Conservation (phyloP, 1,140 invertebrate species). For the Pygmarrhopalites habei region DNA sequence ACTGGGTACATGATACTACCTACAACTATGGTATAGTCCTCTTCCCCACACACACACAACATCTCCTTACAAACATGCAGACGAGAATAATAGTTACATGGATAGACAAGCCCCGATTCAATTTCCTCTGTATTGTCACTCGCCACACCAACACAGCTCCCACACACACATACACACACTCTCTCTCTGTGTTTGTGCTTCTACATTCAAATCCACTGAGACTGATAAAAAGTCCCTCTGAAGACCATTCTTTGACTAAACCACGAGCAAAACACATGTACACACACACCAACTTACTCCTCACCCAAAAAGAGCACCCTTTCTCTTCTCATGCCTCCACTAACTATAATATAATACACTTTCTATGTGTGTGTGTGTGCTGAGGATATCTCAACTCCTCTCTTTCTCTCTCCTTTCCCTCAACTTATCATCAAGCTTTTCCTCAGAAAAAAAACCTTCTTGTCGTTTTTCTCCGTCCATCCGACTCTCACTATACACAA, state of each 20-base stretch:
- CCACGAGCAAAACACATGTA: too few species aligned
- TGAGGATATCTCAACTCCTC: neutral
- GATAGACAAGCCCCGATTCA: conserved; percentile 36
- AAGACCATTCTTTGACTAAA: conserved; percentile 10
- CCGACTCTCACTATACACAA: neutral
- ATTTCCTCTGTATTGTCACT: conserved; percentile 34
- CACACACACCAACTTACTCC: neutral
- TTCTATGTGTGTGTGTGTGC: too few species aligned
- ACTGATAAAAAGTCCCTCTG: conserved; percentile 13
- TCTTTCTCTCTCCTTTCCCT: conserved; percentile 4
- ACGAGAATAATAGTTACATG: conserved; percentile 22
- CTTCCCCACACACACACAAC: neutral
- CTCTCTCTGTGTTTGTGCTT: too few species aligned
- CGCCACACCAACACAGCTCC: conserved; percentile 6
- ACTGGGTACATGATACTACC: neutral
- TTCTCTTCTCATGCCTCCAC: neutral
- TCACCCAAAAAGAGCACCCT: conserved; percentile 3
- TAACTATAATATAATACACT: neutral
- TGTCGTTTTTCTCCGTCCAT: conserved; percentile 8
- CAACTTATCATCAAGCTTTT: neutral
- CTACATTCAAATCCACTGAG: conserved; percentile 9
- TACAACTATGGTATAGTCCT: neutral
- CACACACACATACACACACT: conserved; percentile 11
- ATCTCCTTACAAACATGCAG: neutral
- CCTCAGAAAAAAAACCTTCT: neutral